Evolutionary conservation across 2,113 vertebrate species (phyloP).

Genomic region (Bos indicus): DNA sequence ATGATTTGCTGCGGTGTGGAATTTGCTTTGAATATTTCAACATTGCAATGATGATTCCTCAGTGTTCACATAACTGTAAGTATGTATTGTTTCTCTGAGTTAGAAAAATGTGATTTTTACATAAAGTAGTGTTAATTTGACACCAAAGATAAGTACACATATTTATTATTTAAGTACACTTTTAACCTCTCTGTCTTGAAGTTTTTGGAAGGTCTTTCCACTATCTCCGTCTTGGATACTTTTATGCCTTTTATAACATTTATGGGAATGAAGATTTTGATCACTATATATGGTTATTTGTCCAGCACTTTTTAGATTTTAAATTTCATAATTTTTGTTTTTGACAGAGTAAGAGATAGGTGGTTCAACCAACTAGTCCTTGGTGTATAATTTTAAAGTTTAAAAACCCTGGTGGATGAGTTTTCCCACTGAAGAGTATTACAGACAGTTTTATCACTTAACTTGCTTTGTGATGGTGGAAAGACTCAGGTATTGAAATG

Average conservation of each 20-base stretch:
- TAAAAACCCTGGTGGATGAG: neutral
- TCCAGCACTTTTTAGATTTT: neutral
- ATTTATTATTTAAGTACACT: neutral
- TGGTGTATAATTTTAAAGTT: neutral
- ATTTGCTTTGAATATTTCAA: conserved; percentile 96
- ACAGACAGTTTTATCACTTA: neutral
- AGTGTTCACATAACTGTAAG: conserved; percentile 98
- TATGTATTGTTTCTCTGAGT: conserved; percentile 3
- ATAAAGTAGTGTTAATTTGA: neutral
- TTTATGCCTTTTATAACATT: conserved; percentile 11
- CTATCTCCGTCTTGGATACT: neutral
- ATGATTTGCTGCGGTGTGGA: conserved; percentile 90
- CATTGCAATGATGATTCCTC: conserved; percentile 93
- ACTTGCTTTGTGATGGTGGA: neutral
- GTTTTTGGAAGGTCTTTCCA: neutral
- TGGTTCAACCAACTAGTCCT: neutral
- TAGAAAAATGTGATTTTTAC: neutral
- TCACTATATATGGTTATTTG: neutral
- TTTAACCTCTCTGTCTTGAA: neutral
- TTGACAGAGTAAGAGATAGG: neutral
- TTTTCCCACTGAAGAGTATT: neutral
- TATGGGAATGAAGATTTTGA: conserved; percentile 7
- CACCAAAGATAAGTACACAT: neutral
- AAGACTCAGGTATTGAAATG: neutral
- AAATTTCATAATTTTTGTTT: conserved; percentile 16